Percentiles rank a stretch among this genome's conserved stretches.
phyloP scores from a whole-genome alignment of 2,797 vertebrate species.

The Avahi laniger region DNA sequence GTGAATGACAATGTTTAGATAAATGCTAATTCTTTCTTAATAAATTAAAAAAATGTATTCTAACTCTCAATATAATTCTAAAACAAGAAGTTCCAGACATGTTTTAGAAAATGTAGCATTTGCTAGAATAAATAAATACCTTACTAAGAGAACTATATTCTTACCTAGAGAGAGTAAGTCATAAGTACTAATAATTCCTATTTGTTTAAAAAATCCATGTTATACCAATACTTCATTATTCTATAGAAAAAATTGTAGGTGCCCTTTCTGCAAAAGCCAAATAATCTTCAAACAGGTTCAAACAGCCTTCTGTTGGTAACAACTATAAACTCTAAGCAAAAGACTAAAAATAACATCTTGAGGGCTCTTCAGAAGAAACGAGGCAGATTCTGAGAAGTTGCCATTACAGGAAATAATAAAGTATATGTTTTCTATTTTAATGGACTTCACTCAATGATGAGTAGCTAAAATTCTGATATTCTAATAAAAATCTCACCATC shows the following conservation, averaged over 20 bases:
- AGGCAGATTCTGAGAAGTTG: neutral
- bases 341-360: neutral
- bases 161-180: neutral
- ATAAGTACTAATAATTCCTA: neutral
- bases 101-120: constrained; percentile 18
- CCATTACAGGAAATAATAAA: neutral
- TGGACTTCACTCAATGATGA: neutral
- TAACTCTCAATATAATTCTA: neutral
- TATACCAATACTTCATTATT: neutral
- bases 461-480: neutral
- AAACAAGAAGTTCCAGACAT: neutral
- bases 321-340: neutral
- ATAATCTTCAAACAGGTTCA: neutral
- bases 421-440: neutral
- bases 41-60: neutral
- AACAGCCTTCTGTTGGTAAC: neutral
- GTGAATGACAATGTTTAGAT: neutral
- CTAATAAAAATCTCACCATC: neutral
- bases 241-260: neutral
- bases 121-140: neutral
- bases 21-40: neutral
- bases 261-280: neutral
- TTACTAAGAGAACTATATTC: neutral
- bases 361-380: neutral
- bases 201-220: neutral